Evolutionary conservation across 2,113 vertebrate genomes (phyloP).

Genomic region (Apaloderma vittatum): DNA sequence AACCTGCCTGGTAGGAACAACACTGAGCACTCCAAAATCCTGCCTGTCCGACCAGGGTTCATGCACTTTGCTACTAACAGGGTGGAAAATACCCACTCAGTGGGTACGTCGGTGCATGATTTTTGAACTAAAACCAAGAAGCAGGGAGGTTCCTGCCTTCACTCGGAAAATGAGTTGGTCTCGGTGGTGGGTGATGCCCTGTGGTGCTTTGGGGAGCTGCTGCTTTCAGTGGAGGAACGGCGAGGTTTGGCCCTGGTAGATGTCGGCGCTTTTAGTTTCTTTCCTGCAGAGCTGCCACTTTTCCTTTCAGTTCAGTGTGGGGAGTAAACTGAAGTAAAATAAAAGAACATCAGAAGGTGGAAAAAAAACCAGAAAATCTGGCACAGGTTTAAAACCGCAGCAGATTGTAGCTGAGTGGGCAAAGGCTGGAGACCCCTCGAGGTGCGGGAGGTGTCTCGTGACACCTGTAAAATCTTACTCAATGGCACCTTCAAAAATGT

Average conservation of each 20-base stretch:
- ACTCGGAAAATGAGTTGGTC: accelerated
- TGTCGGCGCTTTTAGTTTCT: neutral
- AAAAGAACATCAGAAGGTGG: neutral
- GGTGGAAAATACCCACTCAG: neutral
- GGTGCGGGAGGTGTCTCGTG: neutral
- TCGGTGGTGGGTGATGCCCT: accelerated
- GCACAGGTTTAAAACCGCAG: accelerated
- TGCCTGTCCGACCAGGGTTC: accelerated
- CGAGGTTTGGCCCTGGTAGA: neutral
- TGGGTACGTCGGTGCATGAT: accelerated
- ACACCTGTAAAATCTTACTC: neutral
- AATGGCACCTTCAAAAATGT: neutral
- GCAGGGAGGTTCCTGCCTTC: neutral
- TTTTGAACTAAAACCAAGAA: neutral
- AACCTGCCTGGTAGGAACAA: neutral
- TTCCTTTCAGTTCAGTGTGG: neutral
- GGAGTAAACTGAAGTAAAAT: neutral
- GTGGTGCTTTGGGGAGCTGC: neutral
- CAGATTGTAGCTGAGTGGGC: accelerated
- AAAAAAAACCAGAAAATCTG: neutral
- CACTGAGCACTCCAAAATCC: neutral
- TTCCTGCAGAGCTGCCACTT: neutral
- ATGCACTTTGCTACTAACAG: accelerated
- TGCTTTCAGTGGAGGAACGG: accelerated
- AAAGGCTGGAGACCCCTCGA: accelerated